Conservation (phyloP, 2,888 invertebrate species). For the Nemoura dubitans region DNA sequence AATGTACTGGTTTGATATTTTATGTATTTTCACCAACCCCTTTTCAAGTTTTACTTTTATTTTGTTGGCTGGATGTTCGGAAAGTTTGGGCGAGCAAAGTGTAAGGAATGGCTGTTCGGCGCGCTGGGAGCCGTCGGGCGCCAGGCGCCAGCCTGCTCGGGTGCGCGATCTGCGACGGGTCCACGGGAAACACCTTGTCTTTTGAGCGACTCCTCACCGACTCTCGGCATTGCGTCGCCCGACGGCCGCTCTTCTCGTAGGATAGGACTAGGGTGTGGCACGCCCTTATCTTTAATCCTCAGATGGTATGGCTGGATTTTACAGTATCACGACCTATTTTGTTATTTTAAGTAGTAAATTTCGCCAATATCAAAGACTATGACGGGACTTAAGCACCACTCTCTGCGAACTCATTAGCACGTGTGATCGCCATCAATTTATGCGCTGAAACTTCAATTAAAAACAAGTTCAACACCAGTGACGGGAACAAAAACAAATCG, state of each 20-base stretch:
- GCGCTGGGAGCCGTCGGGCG: not conserved
- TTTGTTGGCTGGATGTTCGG: slow-evolving; percentile 19
- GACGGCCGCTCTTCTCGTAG: too few relatives aligned
- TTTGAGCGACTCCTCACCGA: not conserved
- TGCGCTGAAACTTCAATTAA: not conserved
- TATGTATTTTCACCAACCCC: slow-evolving; percentile 7
- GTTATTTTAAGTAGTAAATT: too few relatives aligned
- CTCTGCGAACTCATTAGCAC: too few relatives aligned
- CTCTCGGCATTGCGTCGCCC: not conserved
- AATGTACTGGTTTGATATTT: slow-evolving; percentile 12
- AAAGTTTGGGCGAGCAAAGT: slow-evolving; percentile 16
- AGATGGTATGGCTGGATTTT: too few relatives aligned
- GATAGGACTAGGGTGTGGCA: too few relatives aligned
- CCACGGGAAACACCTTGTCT: not conserved
- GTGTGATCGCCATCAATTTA: too few relatives aligned
- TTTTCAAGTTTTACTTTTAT: slow-evolving; percentile 7
- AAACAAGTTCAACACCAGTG: not conserved
- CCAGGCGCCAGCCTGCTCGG: not conserved
- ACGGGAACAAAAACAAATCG: not conserved
- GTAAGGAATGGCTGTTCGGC: slow-evolving; percentile 7
- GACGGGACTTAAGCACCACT: too few relatives aligned
- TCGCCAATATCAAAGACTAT: too few relatives aligned
- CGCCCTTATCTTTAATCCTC: too few relatives aligned
- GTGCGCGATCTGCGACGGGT: not conserved
- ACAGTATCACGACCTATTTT: too few relatives aligned